Conservation (phyloP, 1,140 invertebrate species). For the Melitaea cinxia region DNA sequence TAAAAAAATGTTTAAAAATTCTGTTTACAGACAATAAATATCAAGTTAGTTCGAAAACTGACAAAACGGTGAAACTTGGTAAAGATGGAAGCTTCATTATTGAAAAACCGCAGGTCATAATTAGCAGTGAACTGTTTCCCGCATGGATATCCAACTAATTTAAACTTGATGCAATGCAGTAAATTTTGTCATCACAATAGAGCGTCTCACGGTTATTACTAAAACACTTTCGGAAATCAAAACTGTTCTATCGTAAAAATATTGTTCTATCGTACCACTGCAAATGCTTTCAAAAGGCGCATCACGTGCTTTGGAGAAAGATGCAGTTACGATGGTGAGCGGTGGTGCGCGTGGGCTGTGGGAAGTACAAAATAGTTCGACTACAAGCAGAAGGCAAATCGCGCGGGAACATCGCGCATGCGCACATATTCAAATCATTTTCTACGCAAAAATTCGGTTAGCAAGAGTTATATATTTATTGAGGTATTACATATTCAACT, state of each 20-base stretch:
- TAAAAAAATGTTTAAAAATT: too few relatives aligned
- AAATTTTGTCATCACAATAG: not conserved
- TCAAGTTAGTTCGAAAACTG: not conserved
- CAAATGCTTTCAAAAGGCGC: slow-evolving; percentile 67
- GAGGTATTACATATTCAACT: slow-evolving; percentile 1
- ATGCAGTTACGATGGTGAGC: slow-evolving; percentile 51
- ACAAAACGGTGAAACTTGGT: slow-evolving; percentile 10
- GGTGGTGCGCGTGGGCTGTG: slow-evolving; percentile 40
- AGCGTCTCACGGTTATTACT: not conserved
- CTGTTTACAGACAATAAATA: not conserved
- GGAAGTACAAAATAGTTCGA: slow-evolving; percentile 25
- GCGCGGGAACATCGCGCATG: slow-evolving; percentile 59
- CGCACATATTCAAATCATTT: slow-evolving; percentile 34
- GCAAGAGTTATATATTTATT: slow-evolving; percentile 29
- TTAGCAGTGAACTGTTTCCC: slow-evolving; percentile 13
- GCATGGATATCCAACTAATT: slow-evolving; percentile 19
- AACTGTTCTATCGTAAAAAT: slow-evolving; percentile 22
- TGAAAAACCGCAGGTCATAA: slow-evolving; percentile 28
- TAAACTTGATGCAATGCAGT: slow-evolving; percentile 34
- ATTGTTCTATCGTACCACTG: slow-evolving; percentile 53
- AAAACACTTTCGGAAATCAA: not conserved
- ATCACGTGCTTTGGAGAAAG: slow-evolving; percentile 73
- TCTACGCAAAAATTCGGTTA: slow-evolving; percentile 43
- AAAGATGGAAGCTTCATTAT: slow-evolving; percentile 12
- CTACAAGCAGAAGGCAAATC: slow-evolving; percentile 52